phyloP scores from a whole-genome alignment of 2,888 invertebrate species.

The Nysson spinosus region DNA sequence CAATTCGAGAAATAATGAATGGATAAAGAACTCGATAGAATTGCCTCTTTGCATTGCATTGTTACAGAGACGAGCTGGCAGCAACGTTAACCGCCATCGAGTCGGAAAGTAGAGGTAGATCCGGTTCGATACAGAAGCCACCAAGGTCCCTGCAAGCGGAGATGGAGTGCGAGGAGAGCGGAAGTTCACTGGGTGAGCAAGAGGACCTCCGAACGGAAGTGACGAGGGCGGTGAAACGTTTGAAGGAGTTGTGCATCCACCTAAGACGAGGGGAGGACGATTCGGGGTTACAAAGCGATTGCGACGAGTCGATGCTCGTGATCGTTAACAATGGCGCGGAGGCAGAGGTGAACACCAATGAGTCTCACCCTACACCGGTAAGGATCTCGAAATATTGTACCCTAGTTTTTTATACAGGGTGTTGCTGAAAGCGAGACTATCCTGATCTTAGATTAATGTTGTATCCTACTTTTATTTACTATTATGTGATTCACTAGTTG shows the following conservation, averaged over 20 bases:
- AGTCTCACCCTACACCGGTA: slow-evolving; percentile 34
- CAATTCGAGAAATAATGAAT: not conserved
- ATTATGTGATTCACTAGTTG: too few species aligned
- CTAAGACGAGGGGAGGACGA: slow-evolving; percentile 88
- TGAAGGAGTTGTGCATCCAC: slow-evolving; percentile 85
- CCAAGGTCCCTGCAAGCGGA: slow-evolving; percentile 91
- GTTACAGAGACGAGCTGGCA: slow-evolving; percentile 70
- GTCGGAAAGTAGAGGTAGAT: slow-evolving; percentile 75
- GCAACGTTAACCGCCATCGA: slow-evolving; percentile 76
- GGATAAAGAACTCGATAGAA: not conserved
- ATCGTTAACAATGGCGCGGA: slow-evolving; percentile 71
- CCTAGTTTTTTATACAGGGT: slow-evolving; percentile 22
- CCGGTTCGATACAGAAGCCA: slow-evolving; percentile 74
- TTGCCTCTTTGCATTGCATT: not conserved
- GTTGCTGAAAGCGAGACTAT: too few species aligned
- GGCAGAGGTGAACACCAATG: slow-evolving; percentile 65
- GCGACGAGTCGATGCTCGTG: slow-evolving; percentile 76
- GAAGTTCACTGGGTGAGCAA: slow-evolving; percentile 78
- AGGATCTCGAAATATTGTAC: slow-evolving; percentile 3
- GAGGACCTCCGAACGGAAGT: slow-evolving; percentile 79
- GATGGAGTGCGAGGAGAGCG: slow-evolving; percentile 89
- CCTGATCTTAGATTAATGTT: too few species aligned
- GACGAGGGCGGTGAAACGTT: slow-evolving; percentile 80
- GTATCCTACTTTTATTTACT: too few species aligned
- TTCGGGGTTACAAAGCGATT: slow-evolving; percentile 75